Base-by-base conservation (phyloP, 2,888 invertebrate species). In the Ceramica pisi region DNA sequence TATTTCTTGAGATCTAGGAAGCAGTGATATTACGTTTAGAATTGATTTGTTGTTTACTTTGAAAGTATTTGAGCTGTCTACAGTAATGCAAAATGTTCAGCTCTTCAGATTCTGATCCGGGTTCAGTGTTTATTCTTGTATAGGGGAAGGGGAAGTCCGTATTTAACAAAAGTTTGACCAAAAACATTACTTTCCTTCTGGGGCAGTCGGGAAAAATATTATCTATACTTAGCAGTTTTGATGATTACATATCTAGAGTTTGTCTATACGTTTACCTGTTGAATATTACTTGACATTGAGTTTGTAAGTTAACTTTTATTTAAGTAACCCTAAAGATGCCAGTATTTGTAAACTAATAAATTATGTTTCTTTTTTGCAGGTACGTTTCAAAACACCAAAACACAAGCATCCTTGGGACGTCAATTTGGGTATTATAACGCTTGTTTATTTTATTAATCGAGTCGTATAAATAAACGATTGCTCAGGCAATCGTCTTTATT, bases 341-440 rank as follows among this genome's bases (percentile, higher is more conserved):
- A 31, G 50, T n/a, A 41, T 16, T 31, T 35, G 4, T 46, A 38
- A 48, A 57, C 19, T 67, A 75, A 67, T 44, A 6, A 9, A 12
- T 1, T 48, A 9, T 51, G 59, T 71, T 68, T 71, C 2, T 23
- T 51, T 48, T 46, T 79, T 68, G 10, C 82, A 80, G 79, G 79
- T 80, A 82, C 51, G 48, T 48, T 26, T 21, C 26, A 41, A 64
- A 19, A 41, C 9, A 41, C 4, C 12, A 61, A 63, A 59, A 31
- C 16, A 41, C 21, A 53, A 56, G 19, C 26, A 67, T 38, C 55
- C 63, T 31, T 46, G 44, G 7, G 6, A 48, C 41, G 21, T 56
- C 51, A 48, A 23, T 23, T 48, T 21, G 19, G 82, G 61, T 71
- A 76, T 61, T 12, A 10, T 35, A 65, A 31, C n/a, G 12, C 7